These are phyloP conservation scores for Epizoanthus illoricatus DNA, from an alignment of 92 coral and sea anemone species.

Conservation along the genomic window DNA sequence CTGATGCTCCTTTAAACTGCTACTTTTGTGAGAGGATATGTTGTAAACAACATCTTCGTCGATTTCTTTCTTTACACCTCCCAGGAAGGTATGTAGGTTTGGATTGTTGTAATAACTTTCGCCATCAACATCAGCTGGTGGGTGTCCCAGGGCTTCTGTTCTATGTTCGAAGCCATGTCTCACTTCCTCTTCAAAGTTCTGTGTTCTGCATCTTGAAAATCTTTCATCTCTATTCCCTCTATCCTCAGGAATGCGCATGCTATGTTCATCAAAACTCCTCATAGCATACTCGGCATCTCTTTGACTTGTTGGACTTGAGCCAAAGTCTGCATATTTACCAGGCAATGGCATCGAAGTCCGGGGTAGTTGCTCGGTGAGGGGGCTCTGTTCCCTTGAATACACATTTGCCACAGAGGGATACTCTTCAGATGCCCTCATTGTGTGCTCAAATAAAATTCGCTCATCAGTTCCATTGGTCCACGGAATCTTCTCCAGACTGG, in stretches of 20 bases:
- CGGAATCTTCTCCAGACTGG: slow-evolving; percentile 1
- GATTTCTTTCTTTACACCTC: background rate
- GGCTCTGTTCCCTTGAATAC: slow-evolving; percentile 4
- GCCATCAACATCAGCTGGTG: background rate
- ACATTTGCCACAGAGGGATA: background rate
- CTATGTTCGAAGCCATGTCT: background rate
- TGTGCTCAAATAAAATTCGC: background rate
- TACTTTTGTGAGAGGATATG: background rate
- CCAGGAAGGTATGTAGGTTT: background rate
- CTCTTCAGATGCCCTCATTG: background rate
- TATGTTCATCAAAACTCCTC: background rate
- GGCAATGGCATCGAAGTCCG: background rate
- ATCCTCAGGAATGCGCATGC: background rate
- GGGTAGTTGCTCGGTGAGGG: background rate
- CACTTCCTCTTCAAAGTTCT: slow-evolving; percentile 1
- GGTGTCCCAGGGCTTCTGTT: background rate
- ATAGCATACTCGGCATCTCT: background rate
- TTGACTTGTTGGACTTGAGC: background rate
- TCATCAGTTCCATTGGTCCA: slow-evolving; percentile 27
- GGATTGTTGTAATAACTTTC: background rate
- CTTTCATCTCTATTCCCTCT: background rate
- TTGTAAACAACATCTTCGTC: background rate
- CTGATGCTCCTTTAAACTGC: background rate
- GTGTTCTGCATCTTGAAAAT: background rate
- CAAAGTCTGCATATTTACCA: slow-evolving; percentile 8